Percentiles rank a stretch among this genome's conserved stretches.
Conservation (phyloP, 37 sponge, comb jelly and placozoan genomes). For the Corticium candelabrum region DNA sequence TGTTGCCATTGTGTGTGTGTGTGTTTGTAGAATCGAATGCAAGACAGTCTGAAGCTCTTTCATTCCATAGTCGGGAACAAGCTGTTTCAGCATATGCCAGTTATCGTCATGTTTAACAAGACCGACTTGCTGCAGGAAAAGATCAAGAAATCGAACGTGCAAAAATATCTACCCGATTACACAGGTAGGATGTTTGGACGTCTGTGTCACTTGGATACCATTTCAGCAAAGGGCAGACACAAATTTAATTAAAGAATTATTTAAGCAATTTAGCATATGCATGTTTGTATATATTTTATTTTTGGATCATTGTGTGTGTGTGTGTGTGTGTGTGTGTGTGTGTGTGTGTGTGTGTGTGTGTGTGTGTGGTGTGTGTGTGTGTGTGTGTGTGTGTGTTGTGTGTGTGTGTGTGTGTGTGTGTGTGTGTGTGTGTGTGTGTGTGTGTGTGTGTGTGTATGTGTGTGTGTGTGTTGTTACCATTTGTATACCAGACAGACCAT, state of each 20-base stretch:
- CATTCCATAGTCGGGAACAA: conserved; percentile 14
- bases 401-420: no score
- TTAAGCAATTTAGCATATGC: not conserved
- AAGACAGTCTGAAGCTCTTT: conserved; percentile 27
- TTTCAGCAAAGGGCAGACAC: no score
- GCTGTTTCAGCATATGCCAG: conserved; percentile 20
- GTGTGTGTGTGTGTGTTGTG: no score
- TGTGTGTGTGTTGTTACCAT: no score
- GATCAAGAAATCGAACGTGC: not conserved
- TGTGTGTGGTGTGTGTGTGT: no score
- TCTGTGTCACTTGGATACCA: no score
- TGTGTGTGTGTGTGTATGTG: no score
- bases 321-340: no score
- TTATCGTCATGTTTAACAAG: conserved; percentile 38
- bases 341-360: no score
- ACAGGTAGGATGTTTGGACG: not conserved
- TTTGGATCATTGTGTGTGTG: no score
- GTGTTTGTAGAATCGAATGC: conserved; percentile 29
- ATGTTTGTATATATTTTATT: not conserved
- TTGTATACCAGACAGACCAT: no score
- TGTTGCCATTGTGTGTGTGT: not conserved
- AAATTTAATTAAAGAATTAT: not conserved
- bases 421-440: no score
- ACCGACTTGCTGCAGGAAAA: conserved; percentile 29
- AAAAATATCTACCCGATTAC: not conserved